These are phyloP conservation scores for Bathynomus jamesi DNA, from an alignment of 1,140 invertebrate genomes.

Conservation along the genomic window DNA sequence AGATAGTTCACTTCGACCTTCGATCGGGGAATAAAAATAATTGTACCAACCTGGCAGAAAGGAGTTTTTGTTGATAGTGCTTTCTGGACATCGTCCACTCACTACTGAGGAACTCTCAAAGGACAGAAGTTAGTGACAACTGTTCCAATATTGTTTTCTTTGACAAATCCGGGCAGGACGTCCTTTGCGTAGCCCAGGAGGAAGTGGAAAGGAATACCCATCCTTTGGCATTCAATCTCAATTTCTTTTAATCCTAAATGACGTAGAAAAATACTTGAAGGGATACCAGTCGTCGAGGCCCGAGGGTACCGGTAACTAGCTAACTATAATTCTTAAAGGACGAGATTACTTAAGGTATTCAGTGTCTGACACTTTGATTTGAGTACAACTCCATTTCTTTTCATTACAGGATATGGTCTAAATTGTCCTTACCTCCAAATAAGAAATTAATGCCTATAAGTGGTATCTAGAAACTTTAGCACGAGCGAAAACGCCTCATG, in stretches of 20 bases:
- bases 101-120: conserved; percentile 57
- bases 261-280: not conserved
- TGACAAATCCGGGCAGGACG: conserved; percentile 62
- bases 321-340: not conserved
- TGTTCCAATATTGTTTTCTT: conserved; percentile 62
- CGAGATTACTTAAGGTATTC: not conserved
- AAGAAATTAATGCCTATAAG: conserved; percentile 76
- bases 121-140: conserved; percentile 79
- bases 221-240: conserved; percentile 57
- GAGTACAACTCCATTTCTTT: not conserved
- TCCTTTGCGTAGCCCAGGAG: conserved; percentile 62
- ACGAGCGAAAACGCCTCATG: conserved; percentile 75
- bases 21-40: not conserved
- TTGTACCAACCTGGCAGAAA: conserved; percentile 57
- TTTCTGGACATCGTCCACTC: conserved; percentile 63
- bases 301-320: not conserved
- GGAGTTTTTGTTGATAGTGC: conserved; percentile 62
- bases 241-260: conserved; percentile 59
- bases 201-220: conserved; percentile 73
- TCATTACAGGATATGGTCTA: not conserved
- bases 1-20: no score
- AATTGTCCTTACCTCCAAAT: conserved; percentile 49
- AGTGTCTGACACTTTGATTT: not conserved
- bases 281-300: no score
- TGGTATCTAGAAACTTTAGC: conserved; percentile 70